Evolutionary conservation across 1,140 invertebrate species (phyloP).

Genomic region (Drosophila bipectinata): DNA sequence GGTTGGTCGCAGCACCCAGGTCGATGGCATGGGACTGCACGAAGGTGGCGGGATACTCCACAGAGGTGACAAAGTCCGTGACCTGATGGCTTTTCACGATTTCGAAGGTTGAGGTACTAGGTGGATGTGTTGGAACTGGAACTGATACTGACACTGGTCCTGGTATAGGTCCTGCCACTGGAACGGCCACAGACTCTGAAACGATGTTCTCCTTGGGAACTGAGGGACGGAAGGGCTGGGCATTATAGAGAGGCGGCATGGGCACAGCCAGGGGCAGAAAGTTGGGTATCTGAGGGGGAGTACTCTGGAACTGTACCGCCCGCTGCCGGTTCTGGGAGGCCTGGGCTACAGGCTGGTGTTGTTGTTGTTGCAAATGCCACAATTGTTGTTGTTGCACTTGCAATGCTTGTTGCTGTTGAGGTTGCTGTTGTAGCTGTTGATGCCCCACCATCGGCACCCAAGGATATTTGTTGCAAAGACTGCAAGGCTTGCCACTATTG

Average conservation of each 20-base stretch:
- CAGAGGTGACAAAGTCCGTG: slow-evolving; percentile 86
- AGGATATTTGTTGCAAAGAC: slow-evolving; percentile 90
- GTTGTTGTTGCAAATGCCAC: slow-evolving; percentile 58
- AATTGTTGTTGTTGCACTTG: slow-evolving; percentile 51
- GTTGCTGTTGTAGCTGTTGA: slow-evolving; percentile 57
- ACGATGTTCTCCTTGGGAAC: slow-evolving; percentile 61
- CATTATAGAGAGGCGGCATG: slow-evolving; percentile 86
- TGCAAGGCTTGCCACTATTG: slow-evolving; percentile 84
- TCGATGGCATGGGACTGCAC: slow-evolving; percentile 88
- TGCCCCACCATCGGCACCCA: slow-evolving; percentile 89
- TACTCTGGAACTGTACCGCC: slow-evolving; percentile 68
- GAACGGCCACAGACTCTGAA: slow-evolving; percentile 53
- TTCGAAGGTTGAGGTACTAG: slow-evolving; percentile 81
- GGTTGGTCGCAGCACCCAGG: slow-evolving; percentile 30
- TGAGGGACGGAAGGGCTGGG: slow-evolving; percentile 84
- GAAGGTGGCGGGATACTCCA: slow-evolving; percentile 87
- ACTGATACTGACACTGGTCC: slow-evolving; percentile 17
- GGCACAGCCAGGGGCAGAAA: slow-evolving; percentile 85
- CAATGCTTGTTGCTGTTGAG: slow-evolving; percentile 41
- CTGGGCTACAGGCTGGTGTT: slow-evolving; percentile 51
- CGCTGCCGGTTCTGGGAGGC: slow-evolving; percentile 68
- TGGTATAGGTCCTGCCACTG: too few species aligned
- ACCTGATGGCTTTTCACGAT: slow-evolving; percentile 87
- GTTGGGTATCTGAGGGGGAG: slow-evolving; percentile 26
- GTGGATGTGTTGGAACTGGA: slow-evolving; percentile 29